Base-by-base conservation (phyloP, 2,888 invertebrate genomes). In the Synanthedon tipuliformis region DNA sequence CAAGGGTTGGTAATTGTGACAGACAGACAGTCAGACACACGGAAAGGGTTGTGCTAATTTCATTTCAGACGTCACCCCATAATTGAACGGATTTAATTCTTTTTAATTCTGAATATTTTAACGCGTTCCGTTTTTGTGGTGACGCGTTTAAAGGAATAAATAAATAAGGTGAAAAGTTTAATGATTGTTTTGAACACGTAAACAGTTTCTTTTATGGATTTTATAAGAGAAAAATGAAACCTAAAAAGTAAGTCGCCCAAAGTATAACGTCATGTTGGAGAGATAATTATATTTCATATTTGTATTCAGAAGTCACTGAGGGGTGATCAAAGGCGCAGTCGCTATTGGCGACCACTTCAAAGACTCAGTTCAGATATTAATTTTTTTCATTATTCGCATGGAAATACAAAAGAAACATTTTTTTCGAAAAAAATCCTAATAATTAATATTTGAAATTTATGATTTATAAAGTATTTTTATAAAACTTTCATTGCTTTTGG, bases 1-100 rank as follows among this genome's bases (percentile, higher is more conserved):
- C 54, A 71, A 60, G 73, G 76, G 74, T 69, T 68, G 54, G 50
- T 78, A 77, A 79, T 76, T 72, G 59, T 76, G 72, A 78, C 69
- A 70, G 78, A 75, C 75, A 68, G 65, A 67, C 71, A 60, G 66
- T 65, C 50, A 50, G 50, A 34, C 18, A 34, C 34, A 34, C 63
- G 49, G 55, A 69, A 70, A 76, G 76, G 78, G 78, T 73, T 70
- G 60, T 50, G 59, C 62, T 73, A 77, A 78, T 77, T 68, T 65
- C 57, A 66, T 75, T 70, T 58, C 63, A 68, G 66, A 68, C 69
- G 72, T 73, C 73, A 67, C 63, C 55, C 56, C 41, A 50, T 61
- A 62, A 64, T 64, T 63, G 60, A 65, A 59, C 50, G 53, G 51
- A 48, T 16, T n/a, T 54, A 51, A 49, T 49, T 49, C 49, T 49